These are phyloP conservation scores for Crenuchus spilurus DNA, from an alignment of 2,797 vertebrate species.

Conservation along the genomic window DNA sequence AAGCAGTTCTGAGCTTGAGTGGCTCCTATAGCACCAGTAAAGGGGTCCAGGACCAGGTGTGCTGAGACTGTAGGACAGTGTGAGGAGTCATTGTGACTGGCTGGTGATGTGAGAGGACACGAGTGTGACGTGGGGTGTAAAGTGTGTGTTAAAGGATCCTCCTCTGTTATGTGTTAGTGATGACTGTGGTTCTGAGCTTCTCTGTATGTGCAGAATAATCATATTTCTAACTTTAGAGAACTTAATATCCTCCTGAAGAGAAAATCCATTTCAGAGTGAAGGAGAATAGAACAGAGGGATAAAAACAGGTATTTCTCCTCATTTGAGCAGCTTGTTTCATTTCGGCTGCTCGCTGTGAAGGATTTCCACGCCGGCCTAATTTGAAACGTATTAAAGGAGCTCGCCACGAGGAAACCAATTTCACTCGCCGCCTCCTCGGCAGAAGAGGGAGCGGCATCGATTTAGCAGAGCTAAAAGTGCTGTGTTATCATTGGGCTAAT, in stretches of 20 bases:
- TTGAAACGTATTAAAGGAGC: slow-evolving; percentile 61
- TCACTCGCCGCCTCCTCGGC: background rate
- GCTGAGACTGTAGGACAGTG: background rate
- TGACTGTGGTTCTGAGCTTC: background rate
- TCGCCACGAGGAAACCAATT: slow-evolving; percentile 55
- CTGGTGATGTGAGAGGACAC: background rate
- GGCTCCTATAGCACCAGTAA: background rate
- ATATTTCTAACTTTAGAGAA: background rate
- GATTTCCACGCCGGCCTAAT: slow-evolving; percentile 56
- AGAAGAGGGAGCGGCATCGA: background rate
- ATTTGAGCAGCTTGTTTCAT: slow-evolving; percentile 20
- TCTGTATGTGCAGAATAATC: background rate
- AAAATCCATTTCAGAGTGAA: slow-evolving; percentile 7
- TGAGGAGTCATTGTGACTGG: background rate
- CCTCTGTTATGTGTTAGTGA: background rate
- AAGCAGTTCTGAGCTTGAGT: no score
- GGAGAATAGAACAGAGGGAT: background rate
- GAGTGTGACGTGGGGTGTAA: background rate
- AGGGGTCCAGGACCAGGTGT: background rate
- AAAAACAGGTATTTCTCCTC: slow-evolving; percentile 31
- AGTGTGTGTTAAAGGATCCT: background rate
- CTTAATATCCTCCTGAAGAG: background rate
- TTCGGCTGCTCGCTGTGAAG: slow-evolving; percentile 22
- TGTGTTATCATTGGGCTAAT: slow-evolving; percentile 44
- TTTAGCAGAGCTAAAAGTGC: slow-evolving; percentile 42